Conservation (phyloP, 1,140 invertebrate genomes). For the Trachelipus rathkii region DNA sequence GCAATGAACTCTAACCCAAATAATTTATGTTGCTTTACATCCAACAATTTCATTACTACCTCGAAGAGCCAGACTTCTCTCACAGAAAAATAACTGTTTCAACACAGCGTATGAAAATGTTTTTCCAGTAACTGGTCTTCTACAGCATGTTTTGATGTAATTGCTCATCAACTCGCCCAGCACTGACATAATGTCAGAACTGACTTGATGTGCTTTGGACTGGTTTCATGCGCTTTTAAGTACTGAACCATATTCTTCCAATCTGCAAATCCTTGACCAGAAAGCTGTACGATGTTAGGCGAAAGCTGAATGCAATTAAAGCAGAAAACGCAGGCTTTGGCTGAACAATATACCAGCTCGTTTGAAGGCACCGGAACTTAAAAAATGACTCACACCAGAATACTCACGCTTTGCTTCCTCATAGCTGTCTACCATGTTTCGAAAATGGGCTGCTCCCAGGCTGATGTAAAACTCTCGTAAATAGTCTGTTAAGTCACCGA, state of each 20-base stretch:
- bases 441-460: neutral
- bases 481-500: neutral
- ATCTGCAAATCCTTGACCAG: no score
- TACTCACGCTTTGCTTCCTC: neutral
- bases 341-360: no score
- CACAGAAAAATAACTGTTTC: neutral
- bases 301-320: no score
- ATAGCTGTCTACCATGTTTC: neutral
- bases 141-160: neutral
- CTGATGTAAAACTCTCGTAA: neutral
- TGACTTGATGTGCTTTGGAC: no score
- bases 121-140: neutral
- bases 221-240: no score
- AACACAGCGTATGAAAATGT: neutral
- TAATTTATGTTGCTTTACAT: no score
- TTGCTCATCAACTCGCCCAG: neutral
- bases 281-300: no score
- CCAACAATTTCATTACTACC: neutral
- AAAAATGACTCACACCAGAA: neutral
- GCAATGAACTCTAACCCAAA: neutral
- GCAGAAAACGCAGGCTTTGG: no score
- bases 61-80: neutral
- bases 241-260: no score
- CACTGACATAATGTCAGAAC: no score
- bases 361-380: no score